Percentiles rank a stretch among this genome's conserved stretches.
These are phyloP conservation scores for Petrophora chlorosata DNA, from an alignment of 2,888 invertebrate species.

Conservation along the genomic window DNA sequence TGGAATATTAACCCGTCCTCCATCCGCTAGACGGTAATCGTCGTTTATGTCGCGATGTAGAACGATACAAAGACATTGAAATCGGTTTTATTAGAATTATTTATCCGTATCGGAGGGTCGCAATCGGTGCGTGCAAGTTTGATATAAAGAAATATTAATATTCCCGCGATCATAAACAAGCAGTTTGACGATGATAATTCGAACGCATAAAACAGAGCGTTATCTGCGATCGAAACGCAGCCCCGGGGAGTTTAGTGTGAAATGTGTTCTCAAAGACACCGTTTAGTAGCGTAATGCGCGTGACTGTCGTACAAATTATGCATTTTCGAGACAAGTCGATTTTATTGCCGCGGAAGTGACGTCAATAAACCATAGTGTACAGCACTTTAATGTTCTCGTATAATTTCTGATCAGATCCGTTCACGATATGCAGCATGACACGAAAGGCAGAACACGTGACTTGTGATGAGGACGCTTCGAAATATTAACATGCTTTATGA, in stretches of 20 bases:
- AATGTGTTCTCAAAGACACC: constrained; percentile 82
- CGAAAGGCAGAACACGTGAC: constrained; percentile 54
- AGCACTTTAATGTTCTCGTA: constrained; percentile 77
- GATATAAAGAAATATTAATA: constrained; percentile 80
- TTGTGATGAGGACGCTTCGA: constrained; percentile 24
- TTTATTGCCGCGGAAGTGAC: constrained; percentile 81
- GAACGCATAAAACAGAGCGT: constrained; percentile 79
- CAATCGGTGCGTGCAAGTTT: constrained; percentile 63
- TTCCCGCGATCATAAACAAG: constrained; percentile 73
- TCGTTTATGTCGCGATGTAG: constrained; percentile 30
- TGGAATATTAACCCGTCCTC: constrained; percentile 42
- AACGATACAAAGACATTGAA: constrained; percentile 35
- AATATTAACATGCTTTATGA: constrained; percentile 26
- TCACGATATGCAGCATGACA: constrained; percentile 68
- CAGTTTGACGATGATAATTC: constrained; percentile 75
- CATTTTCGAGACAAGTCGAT: constrained; percentile 80
- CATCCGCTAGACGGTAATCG: constrained; percentile 19
- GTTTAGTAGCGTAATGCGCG: constrained; percentile 81
- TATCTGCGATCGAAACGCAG: constrained; percentile 76
- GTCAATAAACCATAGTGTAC: constrained; percentile 81
- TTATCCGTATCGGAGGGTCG: constrained; percentile 35
- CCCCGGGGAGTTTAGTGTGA: constrained; percentile 78
- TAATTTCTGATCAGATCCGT: constrained; percentile 72
- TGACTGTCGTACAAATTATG: constrained; percentile 82
- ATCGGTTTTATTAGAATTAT: constrained; percentile 35